Evolutionary conservation across 2,888 invertebrate species (phyloP).

Genomic region (Ochlodes sylvanus): DNA sequence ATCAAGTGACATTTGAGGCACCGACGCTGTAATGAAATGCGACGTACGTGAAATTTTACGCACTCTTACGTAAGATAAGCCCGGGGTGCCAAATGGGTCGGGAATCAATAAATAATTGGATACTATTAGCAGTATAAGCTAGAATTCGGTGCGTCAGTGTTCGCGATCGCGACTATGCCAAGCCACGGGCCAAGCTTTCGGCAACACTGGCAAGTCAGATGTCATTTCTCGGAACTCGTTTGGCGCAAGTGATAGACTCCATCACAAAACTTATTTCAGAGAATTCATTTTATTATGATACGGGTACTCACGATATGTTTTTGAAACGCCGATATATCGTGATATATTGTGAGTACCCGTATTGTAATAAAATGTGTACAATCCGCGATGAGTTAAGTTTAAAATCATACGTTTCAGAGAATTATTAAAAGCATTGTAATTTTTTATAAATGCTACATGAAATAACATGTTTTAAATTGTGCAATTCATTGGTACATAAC

Average conservation of each 20-base stretch:
- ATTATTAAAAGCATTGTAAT: not conserved
- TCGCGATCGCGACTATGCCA: slow-evolving; percentile 61
- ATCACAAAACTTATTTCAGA: too few relatives aligned
- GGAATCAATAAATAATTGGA: slow-evolving; percentile 43
- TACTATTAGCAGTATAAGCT: slow-evolving; percentile 39
- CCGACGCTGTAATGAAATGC: too few relatives aligned
- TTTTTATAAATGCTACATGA: too few relatives aligned
- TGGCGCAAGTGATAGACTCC: slow-evolving; percentile 7
- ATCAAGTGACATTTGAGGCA: too few relatives aligned
- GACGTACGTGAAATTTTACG: slow-evolving; percentile 13
- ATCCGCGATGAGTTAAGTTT: too few relatives aligned
- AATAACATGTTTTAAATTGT: not conserved
- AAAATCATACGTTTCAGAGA: too few relatives aligned
- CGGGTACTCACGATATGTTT: too few relatives aligned
- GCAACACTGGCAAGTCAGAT: slow-evolving; percentile 48
- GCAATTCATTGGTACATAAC: not conserved
- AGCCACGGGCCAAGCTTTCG: slow-evolving; percentile 46
- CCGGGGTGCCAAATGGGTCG: slow-evolving; percentile 45
- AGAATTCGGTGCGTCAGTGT: slow-evolving; percentile 37
- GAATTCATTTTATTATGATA: too few relatives aligned
- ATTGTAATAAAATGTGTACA: too few relatives aligned
- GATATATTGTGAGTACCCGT: too few relatives aligned
- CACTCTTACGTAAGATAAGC: slow-evolving; percentile 1
- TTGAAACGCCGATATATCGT: too few relatives aligned
- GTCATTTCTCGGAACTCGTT: slow-evolving; percentile 49